Evolutionary conservation across 2,797 vertebrate species (phyloP).

Genomic region (Spatula versicolor): DNA sequence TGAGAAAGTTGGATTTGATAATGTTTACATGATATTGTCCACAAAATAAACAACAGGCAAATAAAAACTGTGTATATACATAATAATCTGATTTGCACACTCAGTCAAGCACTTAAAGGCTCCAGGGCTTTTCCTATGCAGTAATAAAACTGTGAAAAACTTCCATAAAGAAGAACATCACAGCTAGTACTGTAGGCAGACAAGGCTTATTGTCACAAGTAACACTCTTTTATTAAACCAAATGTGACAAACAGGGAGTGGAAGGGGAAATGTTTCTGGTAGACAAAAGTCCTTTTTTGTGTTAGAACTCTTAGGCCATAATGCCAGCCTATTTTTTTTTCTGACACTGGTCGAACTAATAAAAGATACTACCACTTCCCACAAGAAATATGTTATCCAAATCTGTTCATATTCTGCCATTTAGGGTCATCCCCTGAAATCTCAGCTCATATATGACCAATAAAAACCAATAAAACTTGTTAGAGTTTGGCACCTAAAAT

Average conservation of each 20-base stretch:
- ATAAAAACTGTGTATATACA: fast-evolving
- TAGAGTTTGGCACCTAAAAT: neutral
- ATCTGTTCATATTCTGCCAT: neutral
- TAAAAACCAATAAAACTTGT: neutral
- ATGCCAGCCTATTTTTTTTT: neutral
- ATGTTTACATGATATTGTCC: neutral
- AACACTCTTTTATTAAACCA: neutral
- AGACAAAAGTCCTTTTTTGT: neutral
- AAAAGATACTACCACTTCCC: neutral
- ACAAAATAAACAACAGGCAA: neutral
- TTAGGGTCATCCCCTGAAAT: neutral
- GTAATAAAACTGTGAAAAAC: neutral
- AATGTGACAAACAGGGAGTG: neutral
- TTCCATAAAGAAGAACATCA: neutral
- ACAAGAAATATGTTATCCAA: neutral
- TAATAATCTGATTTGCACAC: neutral
- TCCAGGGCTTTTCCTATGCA: neutral
- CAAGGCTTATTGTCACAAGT: neutral
- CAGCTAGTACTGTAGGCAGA: neutral
- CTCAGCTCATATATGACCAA: neutral
- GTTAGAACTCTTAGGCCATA: neutral
- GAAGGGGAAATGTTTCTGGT: neutral
- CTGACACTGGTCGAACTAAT: neutral
- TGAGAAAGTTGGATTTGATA: neutral
- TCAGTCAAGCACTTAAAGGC: neutral